These are phyloP conservation scores for Gasterosteus nipponicus DNA, from an alignment of 2,113 vertebrate species.

Conservation along the genomic window DNA sequence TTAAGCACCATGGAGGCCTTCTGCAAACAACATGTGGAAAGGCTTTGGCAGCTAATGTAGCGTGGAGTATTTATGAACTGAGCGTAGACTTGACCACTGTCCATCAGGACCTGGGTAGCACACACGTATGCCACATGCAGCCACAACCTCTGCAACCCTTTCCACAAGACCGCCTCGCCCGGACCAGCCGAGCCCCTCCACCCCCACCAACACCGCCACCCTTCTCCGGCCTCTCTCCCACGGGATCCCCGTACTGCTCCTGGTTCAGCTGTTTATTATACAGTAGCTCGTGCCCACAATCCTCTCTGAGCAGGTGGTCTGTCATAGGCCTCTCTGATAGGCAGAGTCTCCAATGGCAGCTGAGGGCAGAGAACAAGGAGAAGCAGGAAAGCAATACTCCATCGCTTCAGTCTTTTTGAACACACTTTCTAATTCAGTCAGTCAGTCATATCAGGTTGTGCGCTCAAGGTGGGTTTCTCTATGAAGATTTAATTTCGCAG, in stretches of 20 bases:
- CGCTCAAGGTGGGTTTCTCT: neutral
- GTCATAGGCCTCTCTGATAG: slow-evolving; percentile 67
- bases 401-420: neutral
- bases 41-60: slow-evolving; percentile 81
- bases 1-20: slow-evolving; percentile 73
- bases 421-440: slow-evolving; percentile 7
- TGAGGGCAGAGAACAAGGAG: slow-evolving; percentile 37
- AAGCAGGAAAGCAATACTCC: slow-evolving; percentile 17
- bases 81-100: slow-evolving; percentile 65
- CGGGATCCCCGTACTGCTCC: slow-evolving; percentile 47
- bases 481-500: neutral
- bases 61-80: slow-evolving; percentile 80
- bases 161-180: slow-evolving; percentile 32
- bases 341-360: slow-evolving; percentile 40
- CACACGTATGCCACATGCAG: slow-evolving; percentile 44
- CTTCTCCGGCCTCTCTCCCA: slow-evolving; percentile 10
- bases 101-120: slow-evolving; percentile 59
- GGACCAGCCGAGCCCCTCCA: neutral
- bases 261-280: slow-evolving; percentile 73
- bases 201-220: neutral
- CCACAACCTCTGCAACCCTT: slow-evolving; percentile 31
- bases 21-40: slow-evolving; percentile 82
- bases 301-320: slow-evolving; percentile 70
- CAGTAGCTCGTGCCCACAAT: slow-evolving; percentile 71
- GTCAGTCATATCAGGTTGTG: slow-evolving; percentile 1